Evolutionary conservation across 2,888 invertebrate genomes (phyloP).

Genomic region (Campoletis raptor): DNA sequence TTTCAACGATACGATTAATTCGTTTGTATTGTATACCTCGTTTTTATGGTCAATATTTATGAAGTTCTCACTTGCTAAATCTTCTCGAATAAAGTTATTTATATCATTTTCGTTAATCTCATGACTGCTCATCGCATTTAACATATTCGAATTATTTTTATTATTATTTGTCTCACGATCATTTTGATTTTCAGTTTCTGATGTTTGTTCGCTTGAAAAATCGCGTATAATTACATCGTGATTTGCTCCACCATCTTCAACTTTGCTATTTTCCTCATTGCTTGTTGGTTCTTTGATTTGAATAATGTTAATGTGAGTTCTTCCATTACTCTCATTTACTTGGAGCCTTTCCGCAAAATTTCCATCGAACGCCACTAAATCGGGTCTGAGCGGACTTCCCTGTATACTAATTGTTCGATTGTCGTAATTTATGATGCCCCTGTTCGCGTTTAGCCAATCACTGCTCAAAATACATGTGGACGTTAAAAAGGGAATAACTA

Average conservation of each 20-base stretch:
- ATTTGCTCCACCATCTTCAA: not conserved
- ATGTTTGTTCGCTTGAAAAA: not conserved
- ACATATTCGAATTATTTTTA: not conserved
- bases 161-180: not conserved
- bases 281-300: not conserved
- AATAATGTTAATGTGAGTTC: not conserved
- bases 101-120: not conserved
- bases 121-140: not conserved
- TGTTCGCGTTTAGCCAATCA: slow-evolving; percentile 18
- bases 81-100: not conserved
- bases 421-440: slow-evolving; percentile 28
- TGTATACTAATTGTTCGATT: slow-evolving; percentile 19
- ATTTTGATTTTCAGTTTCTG: not conserved
- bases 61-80: not conserved
- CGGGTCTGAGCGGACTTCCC: not conserved
- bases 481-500: slow-evolving; percentile 36
- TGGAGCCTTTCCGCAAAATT: not conserved
- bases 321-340: not conserved
- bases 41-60: not conserved
- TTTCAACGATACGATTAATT: not conserved
- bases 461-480: slow-evolving; percentile 18
- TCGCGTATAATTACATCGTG: not conserved
- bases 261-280: not conserved
- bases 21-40: not conserved
- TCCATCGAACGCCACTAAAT: slow-evolving; percentile 9